These are phyloP conservation scores for Ceratitis capitata DNA, from an alignment of 1,140 invertebrate genomes.

Conservation along the genomic window DNA sequence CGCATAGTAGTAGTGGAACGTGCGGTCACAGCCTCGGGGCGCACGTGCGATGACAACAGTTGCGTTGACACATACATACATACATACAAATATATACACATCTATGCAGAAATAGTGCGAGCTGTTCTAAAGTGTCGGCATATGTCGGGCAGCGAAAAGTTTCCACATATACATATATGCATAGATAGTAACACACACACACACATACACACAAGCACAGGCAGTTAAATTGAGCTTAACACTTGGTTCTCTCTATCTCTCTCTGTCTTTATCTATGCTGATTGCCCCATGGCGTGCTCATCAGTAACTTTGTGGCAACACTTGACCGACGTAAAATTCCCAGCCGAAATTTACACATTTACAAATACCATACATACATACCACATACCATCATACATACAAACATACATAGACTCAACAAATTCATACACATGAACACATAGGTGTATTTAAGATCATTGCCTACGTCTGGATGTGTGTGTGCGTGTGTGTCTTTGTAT, in stretches of 20 bases:
- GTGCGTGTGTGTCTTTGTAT: too few species aligned
- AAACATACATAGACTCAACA: too few species aligned
- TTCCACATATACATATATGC: not conserved
- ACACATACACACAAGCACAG: not conserved
- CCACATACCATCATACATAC: too few species aligned
- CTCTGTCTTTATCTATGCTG: too few species aligned
- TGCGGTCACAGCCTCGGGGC: not conserved
- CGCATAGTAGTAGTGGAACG: conserved; percentile 27
- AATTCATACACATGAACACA: not conserved
- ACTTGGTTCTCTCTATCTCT: not conserved
- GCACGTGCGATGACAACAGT: not conserved
- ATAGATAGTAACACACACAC: not conserved
- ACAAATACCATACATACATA: too few species aligned
- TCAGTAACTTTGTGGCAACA: conserved; percentile 21
- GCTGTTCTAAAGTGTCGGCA: not conserved
- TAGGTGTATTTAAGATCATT: not conserved
- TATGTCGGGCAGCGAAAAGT: not conserved
- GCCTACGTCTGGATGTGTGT: too few species aligned
- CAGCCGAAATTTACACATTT: conserved; percentile 5
- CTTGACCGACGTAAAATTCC: conserved; percentile 10
- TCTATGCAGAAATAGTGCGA: too few species aligned
- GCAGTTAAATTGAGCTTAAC: not conserved
- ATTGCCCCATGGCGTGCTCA: not conserved
- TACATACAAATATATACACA: too few species aligned
- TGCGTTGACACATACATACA: too few species aligned